Percentiles rank a stretch among this genome's conserved stretches.
phyloP scores from a whole-genome alignment of 2,113 vertebrate species.

The Pollachius pollachius region DNA sequence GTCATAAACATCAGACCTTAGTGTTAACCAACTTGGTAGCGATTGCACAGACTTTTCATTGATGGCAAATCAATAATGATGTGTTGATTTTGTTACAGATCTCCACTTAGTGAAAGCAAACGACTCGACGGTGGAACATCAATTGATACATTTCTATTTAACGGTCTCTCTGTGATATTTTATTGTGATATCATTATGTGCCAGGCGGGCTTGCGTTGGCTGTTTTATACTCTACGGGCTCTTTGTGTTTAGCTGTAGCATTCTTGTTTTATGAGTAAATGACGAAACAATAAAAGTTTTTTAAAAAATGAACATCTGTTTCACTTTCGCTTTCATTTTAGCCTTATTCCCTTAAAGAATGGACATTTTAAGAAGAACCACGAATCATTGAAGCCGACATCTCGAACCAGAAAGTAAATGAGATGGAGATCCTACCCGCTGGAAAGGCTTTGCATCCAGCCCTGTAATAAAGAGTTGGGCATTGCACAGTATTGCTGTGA shows the following conservation, averaged over 20 bases:
- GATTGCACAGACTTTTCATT: background rate
- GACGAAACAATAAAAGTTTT: slow-evolving; percentile 55
- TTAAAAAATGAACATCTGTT: slow-evolving; percentile 20
- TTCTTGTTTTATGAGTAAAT: slow-evolving; percentile 42
- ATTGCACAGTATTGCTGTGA: no score
- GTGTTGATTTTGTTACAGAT: slow-evolving; percentile 46
- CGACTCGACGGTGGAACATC: slow-evolving; percentile 11
- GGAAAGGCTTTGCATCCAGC: no score
- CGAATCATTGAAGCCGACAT: no score
- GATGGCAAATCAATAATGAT: slow-evolving; percentile 14
- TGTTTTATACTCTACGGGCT: slow-evolving; percentile 55
- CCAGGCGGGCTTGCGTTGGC: slow-evolving; percentile 19
- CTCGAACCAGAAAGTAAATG: no score
- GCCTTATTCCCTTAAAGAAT: background rate
- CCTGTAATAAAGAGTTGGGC: no score
- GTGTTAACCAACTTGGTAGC: background rate
- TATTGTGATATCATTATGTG: slow-evolving; percentile 15
- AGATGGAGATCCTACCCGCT: no score
- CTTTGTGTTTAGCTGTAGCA: slow-evolving; percentile 44
- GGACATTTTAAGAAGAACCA: background rate
- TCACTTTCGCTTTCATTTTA: background rate
- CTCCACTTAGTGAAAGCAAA: slow-evolving; percentile 44
- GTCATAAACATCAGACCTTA: no score
- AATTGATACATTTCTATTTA: slow-evolving; percentile 27
- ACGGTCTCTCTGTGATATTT: slow-evolving; percentile 4